Evolutionary conservation across 2,797 vertebrate species (phyloP).

Genomic region (Smutsia temminckii): DNA sequence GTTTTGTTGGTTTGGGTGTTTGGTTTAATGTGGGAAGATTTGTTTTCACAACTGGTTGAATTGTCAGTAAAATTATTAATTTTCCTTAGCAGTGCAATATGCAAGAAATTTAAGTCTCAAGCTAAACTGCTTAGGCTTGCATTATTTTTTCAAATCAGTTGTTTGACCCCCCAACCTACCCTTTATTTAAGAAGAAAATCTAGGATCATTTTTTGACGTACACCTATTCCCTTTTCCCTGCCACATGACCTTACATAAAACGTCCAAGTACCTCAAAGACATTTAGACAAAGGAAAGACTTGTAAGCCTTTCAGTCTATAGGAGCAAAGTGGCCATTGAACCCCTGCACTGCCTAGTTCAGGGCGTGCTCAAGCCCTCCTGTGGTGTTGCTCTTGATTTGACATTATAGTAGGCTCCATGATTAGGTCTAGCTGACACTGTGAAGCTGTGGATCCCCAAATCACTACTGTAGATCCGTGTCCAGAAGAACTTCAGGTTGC

Average conservation of each 20-base stretch:
- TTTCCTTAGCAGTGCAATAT: background rate
- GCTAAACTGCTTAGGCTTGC: background rate
- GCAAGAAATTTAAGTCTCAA: constrained; percentile 24
- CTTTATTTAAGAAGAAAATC: constrained; percentile 28
- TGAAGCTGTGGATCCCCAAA: background rate
- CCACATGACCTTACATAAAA: background rate
- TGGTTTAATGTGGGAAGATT: background rate
- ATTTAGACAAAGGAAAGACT: background rate
- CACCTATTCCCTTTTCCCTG: background rate
- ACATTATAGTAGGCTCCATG: background rate
- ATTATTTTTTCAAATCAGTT: constrained; percentile 3
- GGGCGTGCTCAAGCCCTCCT: background rate
- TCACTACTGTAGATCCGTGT: background rate
- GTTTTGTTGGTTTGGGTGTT: background rate
- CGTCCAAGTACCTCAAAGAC: background rate
- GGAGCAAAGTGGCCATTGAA: background rate
- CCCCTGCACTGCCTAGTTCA: background rate
- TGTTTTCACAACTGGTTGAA: constrained; percentile 19
- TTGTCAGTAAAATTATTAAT: background rate
- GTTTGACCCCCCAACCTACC: background rate
- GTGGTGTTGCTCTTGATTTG: background rate
- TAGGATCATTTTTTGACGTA: background rate
- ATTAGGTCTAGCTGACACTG: background rate
- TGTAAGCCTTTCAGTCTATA: background rate
- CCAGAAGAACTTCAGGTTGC: background rate